A percentile compares a stretch with the other conserved stretches of the same genome.
Evolutionary conservation across 2,797 vertebrate species (phyloP).

Genomic region (Acanthiza pusilla): DNA sequence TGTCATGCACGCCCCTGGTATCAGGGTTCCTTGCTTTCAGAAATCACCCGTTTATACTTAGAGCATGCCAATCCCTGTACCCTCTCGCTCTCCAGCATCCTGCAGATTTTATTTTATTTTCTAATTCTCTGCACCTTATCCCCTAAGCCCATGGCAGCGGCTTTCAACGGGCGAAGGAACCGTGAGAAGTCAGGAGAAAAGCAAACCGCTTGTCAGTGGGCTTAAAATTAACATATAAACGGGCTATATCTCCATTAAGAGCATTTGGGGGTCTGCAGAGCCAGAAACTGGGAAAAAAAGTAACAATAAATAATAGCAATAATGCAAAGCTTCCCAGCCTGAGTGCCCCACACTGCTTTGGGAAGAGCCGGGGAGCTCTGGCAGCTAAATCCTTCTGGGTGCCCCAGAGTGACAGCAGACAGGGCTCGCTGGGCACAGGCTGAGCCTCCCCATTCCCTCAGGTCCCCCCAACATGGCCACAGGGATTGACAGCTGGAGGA

Average conservation of each 20-base stretch:
- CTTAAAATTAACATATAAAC: slow-evolving; percentile 62
- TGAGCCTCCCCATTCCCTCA: fast-evolving
- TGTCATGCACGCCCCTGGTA: slow-evolving; percentile 16
- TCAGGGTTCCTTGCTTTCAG: slow-evolving; percentile 23
- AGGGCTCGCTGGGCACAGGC: fast-evolving
- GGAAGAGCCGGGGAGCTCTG: neutral
- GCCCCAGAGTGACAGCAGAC: fast-evolving
- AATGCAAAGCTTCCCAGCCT: neutral
- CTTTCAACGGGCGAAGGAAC: neutral
- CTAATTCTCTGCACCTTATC: slow-evolving; percentile 32
- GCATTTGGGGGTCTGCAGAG: neutral
- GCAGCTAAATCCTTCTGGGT: neutral
- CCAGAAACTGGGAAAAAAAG: neutral
- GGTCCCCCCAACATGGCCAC: neutral
- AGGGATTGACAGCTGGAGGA: neutral
- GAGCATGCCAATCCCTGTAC: neutral
- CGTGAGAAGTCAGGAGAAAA: slow-evolving; percentile 29
- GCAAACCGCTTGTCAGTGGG: slow-evolving; percentile 3
- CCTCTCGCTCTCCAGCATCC: neutral
- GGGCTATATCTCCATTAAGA: neutral
- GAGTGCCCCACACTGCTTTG: neutral
- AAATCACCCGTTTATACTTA: neutral
- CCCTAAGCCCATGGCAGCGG: slow-evolving; percentile 17
- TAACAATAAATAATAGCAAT: neutral
- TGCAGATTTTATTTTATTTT: slow-evolving; percentile 47